Conservation (phyloP, 2,797 vertebrate species). For the Pangasius larnaudii region DNA sequence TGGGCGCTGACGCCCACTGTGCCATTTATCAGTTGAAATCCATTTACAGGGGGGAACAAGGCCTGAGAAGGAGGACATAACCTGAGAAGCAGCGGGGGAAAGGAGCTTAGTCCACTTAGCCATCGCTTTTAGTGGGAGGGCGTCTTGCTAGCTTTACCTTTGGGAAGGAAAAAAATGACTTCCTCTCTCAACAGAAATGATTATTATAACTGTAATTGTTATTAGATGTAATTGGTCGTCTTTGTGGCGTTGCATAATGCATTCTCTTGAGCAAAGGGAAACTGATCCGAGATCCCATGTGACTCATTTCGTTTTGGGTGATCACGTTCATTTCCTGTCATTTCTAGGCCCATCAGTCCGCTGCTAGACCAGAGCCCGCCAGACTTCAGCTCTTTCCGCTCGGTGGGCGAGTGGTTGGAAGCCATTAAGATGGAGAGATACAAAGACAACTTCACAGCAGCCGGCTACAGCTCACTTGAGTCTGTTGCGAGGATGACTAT, state of each 20-base stretch:
- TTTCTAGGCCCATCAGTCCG: conserved; percentile 91
- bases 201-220: conserved; percentile 6
- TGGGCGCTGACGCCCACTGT: conserved; percentile 65
- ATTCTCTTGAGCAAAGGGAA: background rate
- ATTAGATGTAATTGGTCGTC: background rate
- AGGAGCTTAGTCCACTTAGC: conserved; percentile 8
- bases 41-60: conserved; percentile 66
- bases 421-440: conserved; percentile 99
- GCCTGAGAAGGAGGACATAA: conserved; percentile 44
- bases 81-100: conserved; percentile 46
- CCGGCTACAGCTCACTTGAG: conserved; percentile 96
- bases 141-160: background rate
- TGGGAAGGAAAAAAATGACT: background rate
- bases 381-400: conserved; percentile 94
- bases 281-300: background rate
- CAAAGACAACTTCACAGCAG: conserved; percentile 97
- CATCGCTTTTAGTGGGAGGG: background rate
- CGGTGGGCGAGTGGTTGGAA: conserved; percentile 97
- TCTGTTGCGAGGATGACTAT: conserved; percentile 98
- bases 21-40: conserved; percentile 74
- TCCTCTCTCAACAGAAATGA: background rate
- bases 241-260: background rate
- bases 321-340: conserved; percentile 29
- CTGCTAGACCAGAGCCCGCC: conserved; percentile 97
- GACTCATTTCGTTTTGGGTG: background rate